Conservation (phyloP, 2,797 vertebrate genomes). For the Tarsius wallacei region DNA sequence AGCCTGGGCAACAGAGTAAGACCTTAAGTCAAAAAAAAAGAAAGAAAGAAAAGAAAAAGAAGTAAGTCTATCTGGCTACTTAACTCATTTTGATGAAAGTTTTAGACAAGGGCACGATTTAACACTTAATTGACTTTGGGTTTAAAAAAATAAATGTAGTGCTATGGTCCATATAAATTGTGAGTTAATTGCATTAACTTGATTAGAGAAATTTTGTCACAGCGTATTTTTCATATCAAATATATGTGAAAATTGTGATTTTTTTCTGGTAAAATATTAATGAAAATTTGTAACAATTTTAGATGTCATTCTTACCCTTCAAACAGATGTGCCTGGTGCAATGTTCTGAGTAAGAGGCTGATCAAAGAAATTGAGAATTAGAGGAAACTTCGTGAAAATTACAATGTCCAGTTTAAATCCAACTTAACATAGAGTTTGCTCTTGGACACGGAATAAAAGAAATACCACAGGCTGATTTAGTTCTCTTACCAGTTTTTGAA, state of each 20-base stretch:
- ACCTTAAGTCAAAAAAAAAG: no score
- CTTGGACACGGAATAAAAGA: neutral
- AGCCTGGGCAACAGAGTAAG: no score
- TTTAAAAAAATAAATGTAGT: neutral
- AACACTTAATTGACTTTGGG: neutral
- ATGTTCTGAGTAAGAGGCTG: neutral
- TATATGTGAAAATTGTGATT: neutral
- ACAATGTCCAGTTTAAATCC: neutral
- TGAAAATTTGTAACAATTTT: neutral
- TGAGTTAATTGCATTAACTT: neutral
- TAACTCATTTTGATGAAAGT: neutral
- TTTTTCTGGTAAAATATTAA: neutral
- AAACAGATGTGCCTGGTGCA: neutral
- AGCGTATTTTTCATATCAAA: neutral
- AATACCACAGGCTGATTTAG: neutral
- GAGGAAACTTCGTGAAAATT: neutral
- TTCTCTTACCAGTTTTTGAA: constrained; percentile 12
- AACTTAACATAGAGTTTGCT: neutral
- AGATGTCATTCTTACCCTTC: neutral
- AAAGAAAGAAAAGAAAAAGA: neutral
- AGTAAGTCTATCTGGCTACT: neutral
- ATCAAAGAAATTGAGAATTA: neutral
- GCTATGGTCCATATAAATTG: neutral
- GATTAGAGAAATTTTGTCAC: neutral
- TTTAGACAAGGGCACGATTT: neutral